A percentile compares a stretch with the other conserved stretches of the same genome.
These are phyloP conservation scores for Caranx melampygus DNA, from an alignment of 2,113 vertebrate genomes.

Conservation along the genomic window DNA sequence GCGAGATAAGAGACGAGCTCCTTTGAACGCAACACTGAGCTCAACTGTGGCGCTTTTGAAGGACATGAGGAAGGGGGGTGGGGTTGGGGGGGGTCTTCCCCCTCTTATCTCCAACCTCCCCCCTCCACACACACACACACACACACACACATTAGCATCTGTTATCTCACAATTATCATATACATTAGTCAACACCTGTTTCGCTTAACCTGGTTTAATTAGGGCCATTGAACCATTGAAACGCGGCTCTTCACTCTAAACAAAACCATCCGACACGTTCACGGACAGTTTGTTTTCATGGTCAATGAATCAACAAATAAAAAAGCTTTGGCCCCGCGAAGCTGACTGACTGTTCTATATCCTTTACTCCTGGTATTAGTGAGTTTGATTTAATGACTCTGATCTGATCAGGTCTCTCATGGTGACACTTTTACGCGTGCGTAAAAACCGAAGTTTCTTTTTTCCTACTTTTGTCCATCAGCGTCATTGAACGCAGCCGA, in stretches of 20 bases:
- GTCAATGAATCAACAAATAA: slow-evolving; percentile 56
- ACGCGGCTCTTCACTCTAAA: slow-evolving; percentile 54
- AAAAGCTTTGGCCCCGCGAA: not conserved
- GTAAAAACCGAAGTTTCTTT: not conserved
- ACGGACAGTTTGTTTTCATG: slow-evolving; percentile 60
- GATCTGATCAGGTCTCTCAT: too few relatives aligned
- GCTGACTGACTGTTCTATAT: not conserved
- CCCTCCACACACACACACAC: slow-evolving; percentile 38
- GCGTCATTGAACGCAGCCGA: slow-evolving; percentile 2
- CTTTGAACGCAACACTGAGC: slow-evolving; percentile 58
- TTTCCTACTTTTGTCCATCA: slow-evolving; percentile 14
- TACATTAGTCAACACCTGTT: slow-evolving; percentile 88
- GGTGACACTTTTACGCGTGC: slow-evolving; percentile 20
- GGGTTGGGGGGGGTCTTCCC: slow-evolving; percentile 69
- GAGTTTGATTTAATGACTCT: not conserved
- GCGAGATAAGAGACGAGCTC: slow-evolving; percentile 36
- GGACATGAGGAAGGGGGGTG: slow-evolving; percentile 19
- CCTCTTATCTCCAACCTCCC: slow-evolving; percentile 73
- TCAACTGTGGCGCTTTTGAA: slow-evolving; percentile 52
- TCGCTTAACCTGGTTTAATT: slow-evolving; percentile 82
- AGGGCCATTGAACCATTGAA: slow-evolving; percentile 78
- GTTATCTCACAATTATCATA: slow-evolving; percentile 88
- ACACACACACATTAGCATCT: slow-evolving; percentile 79
- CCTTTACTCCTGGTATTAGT: not conserved
- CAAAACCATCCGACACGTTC: slow-evolving; percentile 61